Evolutionary conservation across 2,888 invertebrate genomes (phyloP), one percentile per base, ranked within the genome.

Genomic region (Chrysolina americana): DNA sequence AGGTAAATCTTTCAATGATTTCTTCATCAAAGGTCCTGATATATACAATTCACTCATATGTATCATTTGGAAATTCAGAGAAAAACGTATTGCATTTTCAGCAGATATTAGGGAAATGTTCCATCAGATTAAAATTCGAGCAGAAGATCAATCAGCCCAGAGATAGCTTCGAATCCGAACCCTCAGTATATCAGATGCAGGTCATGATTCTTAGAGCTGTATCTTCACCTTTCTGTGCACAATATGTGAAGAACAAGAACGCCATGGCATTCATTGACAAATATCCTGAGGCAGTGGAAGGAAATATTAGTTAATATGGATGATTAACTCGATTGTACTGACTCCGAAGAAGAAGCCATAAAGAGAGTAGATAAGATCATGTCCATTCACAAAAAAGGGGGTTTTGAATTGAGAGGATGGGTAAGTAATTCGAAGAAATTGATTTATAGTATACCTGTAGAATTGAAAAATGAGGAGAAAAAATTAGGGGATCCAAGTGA

Each of bases 41-140:
- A 11, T 63, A 8, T 36, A 28, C 13, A 63, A 63, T 17, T 63
- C 63, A 11, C 28, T 63, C 13, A 10, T 63, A 8, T n/a, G 1
- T 15, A 63, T 44, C 8, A 41, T 64, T 41, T 64, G 64, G 19
- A 44, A 64, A 41, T 41, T 64, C 1, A 19, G 64, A 41, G 36
- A 15, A 36, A 19, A 64, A 21, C 23, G 17, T 41, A 44, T 64
- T 0, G 41, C 19, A 63, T 63, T 63, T 62, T n/a, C n/a, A n/a
- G 36, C 64, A 41, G 41, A 64, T n/a, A 41, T 41, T 15, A 36
- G 41, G 41, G n/a, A 41, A 19, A 64, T 41, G 62, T 62, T 62
- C 17, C 64, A 64, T 41, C 41, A 41, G 19, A n/a, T 64, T n/a
- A 64, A 64, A 8, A 41, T 64, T 5, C n/a, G 41, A 13, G 6